Evolutionary conservation across 2,113 vertebrate genomes (phyloP).

Genomic region (Zapornia atra): DNA sequence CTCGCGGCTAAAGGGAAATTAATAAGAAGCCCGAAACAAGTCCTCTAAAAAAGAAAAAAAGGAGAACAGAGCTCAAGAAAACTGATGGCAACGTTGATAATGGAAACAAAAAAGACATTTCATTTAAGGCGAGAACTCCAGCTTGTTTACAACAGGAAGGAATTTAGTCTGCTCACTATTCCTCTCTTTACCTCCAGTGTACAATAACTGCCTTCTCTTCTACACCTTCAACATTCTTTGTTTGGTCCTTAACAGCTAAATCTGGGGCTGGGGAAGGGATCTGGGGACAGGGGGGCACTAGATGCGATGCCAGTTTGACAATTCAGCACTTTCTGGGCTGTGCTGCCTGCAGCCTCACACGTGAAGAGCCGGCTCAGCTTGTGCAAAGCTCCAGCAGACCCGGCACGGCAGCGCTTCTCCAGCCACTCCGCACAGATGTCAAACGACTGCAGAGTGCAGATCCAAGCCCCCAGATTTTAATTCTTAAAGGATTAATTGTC

Average conservation of each 20-base stretch:
- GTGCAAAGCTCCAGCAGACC: background rate
- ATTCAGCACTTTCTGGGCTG: background rate
- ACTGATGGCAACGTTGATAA: background rate
- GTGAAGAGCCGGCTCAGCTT: background rate
- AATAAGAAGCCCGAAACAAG: background rate
- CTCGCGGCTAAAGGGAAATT: background rate
- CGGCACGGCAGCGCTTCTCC: background rate
- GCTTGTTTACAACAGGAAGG: background rate
- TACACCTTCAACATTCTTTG: background rate
- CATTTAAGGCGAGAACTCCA: background rate
- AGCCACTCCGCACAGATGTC: background rate
- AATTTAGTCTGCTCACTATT: background rate
- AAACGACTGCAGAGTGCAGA: background rate
- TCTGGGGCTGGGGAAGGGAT: background rate
- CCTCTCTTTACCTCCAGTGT: background rate
- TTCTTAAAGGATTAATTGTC: conserved; percentile 49
- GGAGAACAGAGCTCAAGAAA: background rate
- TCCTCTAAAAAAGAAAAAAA: background rate
- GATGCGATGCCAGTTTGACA: background rate
- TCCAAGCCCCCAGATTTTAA: background rate
- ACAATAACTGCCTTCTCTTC: background rate
- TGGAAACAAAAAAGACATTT: background rate
- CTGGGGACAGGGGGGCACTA: background rate
- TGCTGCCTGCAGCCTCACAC: background rate
- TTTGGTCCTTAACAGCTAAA: background rate